Evolutionary conservation across 2,888 invertebrate species (phyloP), one percentile per base, ranked within the genome.

Genomic region (Lithophane ornitopus): DNA sequence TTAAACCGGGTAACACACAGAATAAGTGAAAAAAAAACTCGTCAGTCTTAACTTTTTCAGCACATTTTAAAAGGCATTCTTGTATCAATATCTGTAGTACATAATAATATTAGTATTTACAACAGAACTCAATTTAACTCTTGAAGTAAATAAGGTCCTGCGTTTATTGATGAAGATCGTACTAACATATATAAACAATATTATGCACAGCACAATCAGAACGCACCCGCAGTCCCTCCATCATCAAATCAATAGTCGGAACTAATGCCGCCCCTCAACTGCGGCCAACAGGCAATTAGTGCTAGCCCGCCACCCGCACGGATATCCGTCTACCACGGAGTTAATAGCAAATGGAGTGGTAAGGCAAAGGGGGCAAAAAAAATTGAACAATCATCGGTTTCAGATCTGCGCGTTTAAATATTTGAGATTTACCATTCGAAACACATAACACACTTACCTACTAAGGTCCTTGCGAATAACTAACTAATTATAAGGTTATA

Each of bases 231-330:
- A 83, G 61, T 86, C 68, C 69, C 76, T 83, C 69, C 80, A 83
- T 80, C 81, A 87, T 86, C 84, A 87, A 91, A 91, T 87, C 87
- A 85, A 91, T 92, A 90, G 85, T 86, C 81, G 78, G 89, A 77
- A 89, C 90, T 92, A 93, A 93, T 92, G 92, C 91, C 68, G 54
- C 87, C 87, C 88, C 88, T 86, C 89, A 90, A 83, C 81, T 90
- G 88, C 87, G 84, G 83, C 75, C 80, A 78, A 87, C 87, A 89
- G 89, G 91, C 94, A 95, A 95, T 95, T 94, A 95, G 93, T 89
- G 88, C 88, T 87, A 78, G 76, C 82, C 84, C 80, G 80, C 87
- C 86, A 88, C 89, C 89, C 88, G 89, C 88, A 85, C 94, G 94
- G 93, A 94, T 93, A 93, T 94, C 94, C 94, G 93, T 91, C 92